Base-by-base conservation (phyloP, 1,140 invertebrate genomes). In the Ooceraea biroi region DNA sequence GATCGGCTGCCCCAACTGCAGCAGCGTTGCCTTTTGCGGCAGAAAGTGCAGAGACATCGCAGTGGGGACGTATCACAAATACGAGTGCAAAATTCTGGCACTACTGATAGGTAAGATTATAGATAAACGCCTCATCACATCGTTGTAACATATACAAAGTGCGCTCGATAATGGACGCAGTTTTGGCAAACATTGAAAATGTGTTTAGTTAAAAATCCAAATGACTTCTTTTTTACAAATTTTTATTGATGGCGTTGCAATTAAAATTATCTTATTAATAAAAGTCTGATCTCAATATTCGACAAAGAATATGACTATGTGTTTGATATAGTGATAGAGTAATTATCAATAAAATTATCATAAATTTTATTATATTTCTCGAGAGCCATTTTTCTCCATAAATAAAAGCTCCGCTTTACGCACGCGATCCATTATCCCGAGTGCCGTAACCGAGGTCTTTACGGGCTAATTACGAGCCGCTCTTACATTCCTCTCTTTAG, bases 21-120 rank as follows among this genome's bases (percentile, higher is more conserved):
- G 96, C 25, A 96, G 95, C 25, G 95, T 98, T 0, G 96, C 96
- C 22, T 98, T 98, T 91, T 99, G 98, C 93, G 95, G 95, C 11
- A 88, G 94, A 0, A 89, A 95, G 58, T 99, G 98, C 93, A 95
- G 96, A 69, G 95, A 96, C 48, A 89, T 93, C 22, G 97, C 97
- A 0, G 91, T 96, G 65, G 90, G 94, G 0, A 95, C 95, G 0
- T 98, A 98, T 92, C 98, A 99, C 93, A 94, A 95, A 41, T 96
- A 96, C 90, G 98, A 99, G 94, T 99, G 98, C 92, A 95, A 96
- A 85, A 96, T 97, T 91, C 94, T 97, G 63, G 96, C 96, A 78
- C 90, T 97, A 8, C 94, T 97, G 48, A 96, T 97, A 77, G 97
- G 96, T 96, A 93, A 86, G 76, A 12, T 3, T 55, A 71, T 17